Evolutionary conservation across 64 coral and sea anemone species (phyloP).

Genomic region (Pachyseris speciosa): DNA sequence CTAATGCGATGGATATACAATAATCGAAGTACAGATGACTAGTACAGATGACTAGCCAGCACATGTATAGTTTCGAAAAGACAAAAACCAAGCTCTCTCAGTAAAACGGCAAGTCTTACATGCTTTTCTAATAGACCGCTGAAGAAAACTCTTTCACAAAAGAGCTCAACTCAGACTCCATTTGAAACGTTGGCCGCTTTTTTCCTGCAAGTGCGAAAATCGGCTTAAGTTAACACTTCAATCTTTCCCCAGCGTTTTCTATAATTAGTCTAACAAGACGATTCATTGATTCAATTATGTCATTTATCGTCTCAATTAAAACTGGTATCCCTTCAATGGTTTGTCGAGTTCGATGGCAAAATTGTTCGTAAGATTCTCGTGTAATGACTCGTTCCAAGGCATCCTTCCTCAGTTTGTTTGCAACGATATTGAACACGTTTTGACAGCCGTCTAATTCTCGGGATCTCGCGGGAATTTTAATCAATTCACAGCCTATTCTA

Average conservation of each 20-base stretch:
- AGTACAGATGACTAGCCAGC: too few relatives aligned
- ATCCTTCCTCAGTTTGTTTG: slow-evolving; percentile 49
- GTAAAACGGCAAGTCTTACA: too few relatives aligned
- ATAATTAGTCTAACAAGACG: background rate
- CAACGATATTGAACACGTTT: slow-evolving; percentile 53
- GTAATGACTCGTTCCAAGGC: slow-evolving; percentile 49
- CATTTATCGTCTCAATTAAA: slow-evolving; percentile 3
- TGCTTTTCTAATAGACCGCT: too few relatives aligned
- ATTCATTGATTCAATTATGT: slow-evolving; percentile 18
- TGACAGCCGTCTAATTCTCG: slow-evolving; percentile 47
- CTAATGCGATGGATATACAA: too few relatives aligned
- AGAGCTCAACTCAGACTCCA: too few relatives aligned
- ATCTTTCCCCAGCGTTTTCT: background rate
- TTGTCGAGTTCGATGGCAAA: slow-evolving; percentile 45
- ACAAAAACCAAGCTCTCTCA: too few relatives aligned
- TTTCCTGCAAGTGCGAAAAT: background rate
- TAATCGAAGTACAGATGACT: too few relatives aligned
- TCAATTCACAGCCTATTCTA: slow-evolving; percentile 23
- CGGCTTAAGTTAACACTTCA: background rate
- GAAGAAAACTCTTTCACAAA: too few relatives aligned
- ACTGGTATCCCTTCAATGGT: slow-evolving; percentile 38
- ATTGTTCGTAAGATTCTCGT: slow-evolving; percentile 65
- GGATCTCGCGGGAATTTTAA: slow-evolving; percentile 50
- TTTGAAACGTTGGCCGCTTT: too few relatives aligned
- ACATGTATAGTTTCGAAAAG: too few relatives aligned